Evolutionary conservation across 2,797 vertebrate genomes (phyloP).

Genomic region (Salarias fasciatus): DNA sequence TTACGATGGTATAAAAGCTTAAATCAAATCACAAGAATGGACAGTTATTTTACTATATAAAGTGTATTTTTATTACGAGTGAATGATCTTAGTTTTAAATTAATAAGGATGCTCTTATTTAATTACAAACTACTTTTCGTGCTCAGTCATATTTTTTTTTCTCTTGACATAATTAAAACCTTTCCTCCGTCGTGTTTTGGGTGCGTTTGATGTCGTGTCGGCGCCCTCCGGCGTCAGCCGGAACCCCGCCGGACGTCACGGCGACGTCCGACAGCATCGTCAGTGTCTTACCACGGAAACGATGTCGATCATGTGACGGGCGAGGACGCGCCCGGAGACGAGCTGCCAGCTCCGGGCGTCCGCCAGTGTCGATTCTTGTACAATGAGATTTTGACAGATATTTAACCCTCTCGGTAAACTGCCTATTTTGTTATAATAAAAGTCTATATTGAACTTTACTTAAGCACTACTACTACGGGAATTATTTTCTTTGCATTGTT

Average conservation of each 20-base stretch:
- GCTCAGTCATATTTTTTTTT: not conserved
- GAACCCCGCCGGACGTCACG: constrained; percentile 13
- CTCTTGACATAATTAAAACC: not conserved
- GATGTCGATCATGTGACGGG: constrained; percentile 33
- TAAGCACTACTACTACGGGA: constrained; percentile 92
- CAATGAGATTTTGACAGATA: constrained; percentile 92
- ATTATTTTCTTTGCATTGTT: constrained; percentile 94
- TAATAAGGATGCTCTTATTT: too few species aligned
- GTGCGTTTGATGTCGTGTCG: not conserved
- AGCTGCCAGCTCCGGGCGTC: constrained; percentile 78
- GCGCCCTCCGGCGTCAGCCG: constrained; percentile 19
- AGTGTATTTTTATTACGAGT: constrained; percentile 4
- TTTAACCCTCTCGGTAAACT: constrained; percentile 95
- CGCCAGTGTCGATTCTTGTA: constrained; percentile 75
- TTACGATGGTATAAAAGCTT: too few species aligned
- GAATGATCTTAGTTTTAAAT: too few species aligned
- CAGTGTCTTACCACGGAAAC: constrained; percentile 77
- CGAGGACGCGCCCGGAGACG: constrained; percentile 59
- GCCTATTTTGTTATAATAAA: constrained; percentile 99
- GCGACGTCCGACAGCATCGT: constrained; percentile 44
- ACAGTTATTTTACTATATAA: too few species aligned
- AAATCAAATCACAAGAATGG: too few species aligned
- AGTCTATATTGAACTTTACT: constrained; percentile 95
- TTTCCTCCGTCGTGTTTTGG: not conserved
- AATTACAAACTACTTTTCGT: not conserved